Conservation (phyloP, 30 jellyfish, hydroid and myxozoan genomes). For the Phacellophora camtschatica region DNA sequence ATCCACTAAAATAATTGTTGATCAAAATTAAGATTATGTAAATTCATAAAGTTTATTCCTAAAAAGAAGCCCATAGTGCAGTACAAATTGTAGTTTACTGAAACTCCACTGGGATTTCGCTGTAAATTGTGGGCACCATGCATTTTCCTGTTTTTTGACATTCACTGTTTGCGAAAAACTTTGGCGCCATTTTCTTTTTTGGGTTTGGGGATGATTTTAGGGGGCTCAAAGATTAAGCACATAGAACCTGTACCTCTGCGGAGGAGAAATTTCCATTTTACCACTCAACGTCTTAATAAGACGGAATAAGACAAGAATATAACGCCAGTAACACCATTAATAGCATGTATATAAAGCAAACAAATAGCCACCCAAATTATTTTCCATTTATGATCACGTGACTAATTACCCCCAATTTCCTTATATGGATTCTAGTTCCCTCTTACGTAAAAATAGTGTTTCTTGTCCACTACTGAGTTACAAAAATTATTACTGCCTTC, state of each 20-base stretch:
- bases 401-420: too few species aligned
- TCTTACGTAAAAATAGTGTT: too few species aligned
- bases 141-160: conserved; percentile 2
- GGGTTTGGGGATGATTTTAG: conserved; percentile 11
- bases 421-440: too few species aligned
- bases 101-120: background rate
- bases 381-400: background rate
- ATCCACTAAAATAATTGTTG: too few species aligned
- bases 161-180: conserved; percentile 17
- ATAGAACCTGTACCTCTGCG: conserved; percentile 25
- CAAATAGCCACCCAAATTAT: background rate
- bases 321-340: background rate
- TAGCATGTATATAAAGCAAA: background rate
- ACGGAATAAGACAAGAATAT: background rate
- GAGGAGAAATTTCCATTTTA: conserved; percentile 23
- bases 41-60: too few species aligned
- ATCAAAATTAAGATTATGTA: too few species aligned
- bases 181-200: conserved; percentile 21
- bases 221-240: conserved; percentile 24
- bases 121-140: conserved; percentile 40
- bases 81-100: background rate
- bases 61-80: too few species aligned
- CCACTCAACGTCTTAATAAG: background rate
- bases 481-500: too few species aligned
- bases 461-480: too few species aligned